Evolutionary conservation across 2,113 vertebrate species (phyloP).

Genomic region (Tachuris rubrigastra): DNA sequence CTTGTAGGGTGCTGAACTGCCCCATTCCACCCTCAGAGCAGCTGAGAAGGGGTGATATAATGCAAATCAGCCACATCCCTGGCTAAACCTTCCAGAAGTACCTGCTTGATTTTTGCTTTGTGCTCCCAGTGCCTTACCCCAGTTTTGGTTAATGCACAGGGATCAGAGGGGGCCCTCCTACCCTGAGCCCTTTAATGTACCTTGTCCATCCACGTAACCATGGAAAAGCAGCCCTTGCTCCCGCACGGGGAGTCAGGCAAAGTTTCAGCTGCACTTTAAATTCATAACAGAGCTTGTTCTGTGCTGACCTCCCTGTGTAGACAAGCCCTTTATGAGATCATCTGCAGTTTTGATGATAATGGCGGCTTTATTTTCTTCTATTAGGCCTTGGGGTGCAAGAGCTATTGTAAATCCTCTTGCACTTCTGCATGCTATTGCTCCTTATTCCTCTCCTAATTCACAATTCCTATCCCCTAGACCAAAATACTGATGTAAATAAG

Average conservation of each 20-base stretch:
- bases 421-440: constrained; percentile 4
- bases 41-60: not conserved
- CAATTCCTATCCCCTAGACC: constrained; percentile 38
- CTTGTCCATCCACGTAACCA: accelerated
- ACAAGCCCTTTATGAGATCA: constrained; percentile 63
- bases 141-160: not conserved
- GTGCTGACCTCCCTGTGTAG: constrained; percentile 16
- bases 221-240: accelerated
- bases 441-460: constrained; percentile 24
- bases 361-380: constrained; percentile 52
- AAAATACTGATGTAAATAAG: constrained; percentile 60
- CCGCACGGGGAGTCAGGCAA: accelerated
- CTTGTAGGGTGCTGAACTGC: accelerated
- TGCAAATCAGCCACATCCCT: accelerated
- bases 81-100: not conserved
- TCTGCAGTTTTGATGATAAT: constrained; percentile 67
- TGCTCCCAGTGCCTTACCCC: not conserved
- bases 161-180: accelerated
- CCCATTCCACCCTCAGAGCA: not conserved
- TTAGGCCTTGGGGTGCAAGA: constrained; percentile 42
- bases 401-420: constrained; percentile 56
- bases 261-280: not conserved
- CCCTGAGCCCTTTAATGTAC: accelerated
- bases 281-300: constrained; percentile 37
- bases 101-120: not conserved